Conservation (phyloP, 2,113 vertebrate species). For the Meriones unguiculatus region DNA sequence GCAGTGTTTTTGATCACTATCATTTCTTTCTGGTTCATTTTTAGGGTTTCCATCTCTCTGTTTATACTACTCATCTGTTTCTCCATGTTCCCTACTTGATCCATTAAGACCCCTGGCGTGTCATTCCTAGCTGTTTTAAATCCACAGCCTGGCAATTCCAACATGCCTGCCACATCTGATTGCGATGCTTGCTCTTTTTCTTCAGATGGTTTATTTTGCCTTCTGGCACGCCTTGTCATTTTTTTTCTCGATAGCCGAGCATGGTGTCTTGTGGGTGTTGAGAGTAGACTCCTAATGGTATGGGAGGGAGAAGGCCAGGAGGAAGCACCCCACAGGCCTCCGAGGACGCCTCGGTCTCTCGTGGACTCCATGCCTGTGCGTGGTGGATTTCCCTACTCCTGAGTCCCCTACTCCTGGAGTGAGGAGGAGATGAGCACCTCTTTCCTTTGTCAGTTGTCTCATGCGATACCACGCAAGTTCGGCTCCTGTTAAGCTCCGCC, state of each 20-base stretch:
- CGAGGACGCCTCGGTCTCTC: fast-evolving
- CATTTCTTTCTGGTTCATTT: not conserved
- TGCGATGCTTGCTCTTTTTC: not conserved
- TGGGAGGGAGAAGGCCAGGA: too few relatives aligned
- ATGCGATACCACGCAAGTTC: not conserved
- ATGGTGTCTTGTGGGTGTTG: not conserved
- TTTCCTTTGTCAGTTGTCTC: not conserved
- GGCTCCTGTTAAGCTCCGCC: not conserved
- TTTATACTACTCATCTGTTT: not conserved
- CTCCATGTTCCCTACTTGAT: not conserved
- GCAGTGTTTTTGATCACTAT: not conserved
- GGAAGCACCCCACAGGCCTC: not conserved
- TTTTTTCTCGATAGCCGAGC: not conserved
- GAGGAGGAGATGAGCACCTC: not conserved
- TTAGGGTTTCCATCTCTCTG: slow-evolving; percentile 17
- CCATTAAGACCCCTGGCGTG: not conserved
- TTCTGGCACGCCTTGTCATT: not conserved
- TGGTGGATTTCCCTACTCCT: not conserved
- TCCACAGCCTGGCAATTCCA: not conserved
- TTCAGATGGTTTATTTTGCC: not conserved
- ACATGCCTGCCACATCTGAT: not conserved
- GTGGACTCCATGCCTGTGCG: not conserved
- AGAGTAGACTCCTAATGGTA: not conserved
- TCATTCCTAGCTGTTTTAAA: slow-evolving; percentile 7
- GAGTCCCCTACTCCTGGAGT: not conserved